Evolutionary conservation across 2,888 invertebrate species (phyloP).

Genomic region (Callyntrura guangdongensis): DNA sequence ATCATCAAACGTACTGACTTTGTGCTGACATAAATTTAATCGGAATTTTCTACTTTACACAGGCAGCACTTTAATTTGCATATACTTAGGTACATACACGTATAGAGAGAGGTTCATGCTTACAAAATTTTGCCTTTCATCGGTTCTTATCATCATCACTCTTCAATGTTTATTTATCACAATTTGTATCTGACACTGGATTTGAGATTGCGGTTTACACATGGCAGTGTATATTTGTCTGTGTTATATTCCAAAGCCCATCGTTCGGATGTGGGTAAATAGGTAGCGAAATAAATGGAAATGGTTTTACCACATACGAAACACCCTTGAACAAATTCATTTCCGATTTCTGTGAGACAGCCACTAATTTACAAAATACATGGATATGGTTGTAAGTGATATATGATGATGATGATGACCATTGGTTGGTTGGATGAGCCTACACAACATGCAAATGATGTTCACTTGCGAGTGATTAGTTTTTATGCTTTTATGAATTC

Average conservation of each 20-base stretch:
- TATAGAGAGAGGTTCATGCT: too few relatives aligned
- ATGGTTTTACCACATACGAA: neutral
- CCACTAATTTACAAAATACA: too few relatives aligned
- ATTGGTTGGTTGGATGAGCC: neutral
- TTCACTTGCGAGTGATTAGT: constrained; percentile 19
- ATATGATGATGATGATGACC: neutral
- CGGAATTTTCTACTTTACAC: constrained; percentile 6
- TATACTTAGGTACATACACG: neutral
- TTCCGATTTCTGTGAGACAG: constrained; percentile 74
- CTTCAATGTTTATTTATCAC: constrained; percentile 37
- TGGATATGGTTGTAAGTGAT: neutral
- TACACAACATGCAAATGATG: constrained; percentile 61
- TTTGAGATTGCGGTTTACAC: constrained; percentile 46
- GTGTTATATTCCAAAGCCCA: neutral
- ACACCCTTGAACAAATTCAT: constrained; percentile 78
- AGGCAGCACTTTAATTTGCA: constrained; percentile 10
- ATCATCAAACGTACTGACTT: neutral
- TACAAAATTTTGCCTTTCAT: constrained; percentile 27
- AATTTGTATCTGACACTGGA: constrained; percentile 65
- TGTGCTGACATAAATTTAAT: constrained; percentile 49
- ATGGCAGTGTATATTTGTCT: neutral
- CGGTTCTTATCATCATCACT: constrained; percentile 29
- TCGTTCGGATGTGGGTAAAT: neutral
- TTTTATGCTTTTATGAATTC: constrained; percentile 6
- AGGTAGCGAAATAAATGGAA: neutral